Conservation (phyloP, 2,888 invertebrate species). For the Drosophila mercatorum region DNA sequence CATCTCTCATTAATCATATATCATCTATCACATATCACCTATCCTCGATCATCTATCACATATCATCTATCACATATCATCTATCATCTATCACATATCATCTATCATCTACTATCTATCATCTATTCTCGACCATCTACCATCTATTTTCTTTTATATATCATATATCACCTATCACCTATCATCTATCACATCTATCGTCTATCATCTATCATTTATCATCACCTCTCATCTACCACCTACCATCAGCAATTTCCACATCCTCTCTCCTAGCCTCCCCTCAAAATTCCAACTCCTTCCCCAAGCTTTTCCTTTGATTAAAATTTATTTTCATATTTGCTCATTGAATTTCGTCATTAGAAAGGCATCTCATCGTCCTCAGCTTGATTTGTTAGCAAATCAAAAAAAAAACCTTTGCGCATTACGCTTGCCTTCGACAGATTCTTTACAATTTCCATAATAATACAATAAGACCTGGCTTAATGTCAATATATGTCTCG, state of each 20-base stretch:
- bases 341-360: background rate
- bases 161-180: background rate
- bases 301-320: background rate
- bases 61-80: too few relatives aligned
- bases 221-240: background rate
- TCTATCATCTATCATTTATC: background rate
- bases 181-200: too few relatives aligned
- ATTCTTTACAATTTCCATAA: conserved; percentile 31
- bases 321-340: background rate
- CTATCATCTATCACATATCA: too few relatives aligned
- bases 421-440: background rate
- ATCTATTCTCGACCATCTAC: background rate
- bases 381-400: background rate
- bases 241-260: background rate
- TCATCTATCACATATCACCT: too few relatives aligned
- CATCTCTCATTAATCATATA: too few relatives aligned
- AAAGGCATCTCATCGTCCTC: too few relatives aligned
- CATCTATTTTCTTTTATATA: background rate
- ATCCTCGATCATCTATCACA: too few relatives aligned
- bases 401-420: background rate
- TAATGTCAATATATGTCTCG: conserved; percentile 39
- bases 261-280: background rate
- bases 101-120: too few relatives aligned
- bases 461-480: conserved; percentile 38
- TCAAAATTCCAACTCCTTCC: background rate